Conservation (phyloP, 2,113 vertebrate species). For the Notarius lentiginosus region DNA sequence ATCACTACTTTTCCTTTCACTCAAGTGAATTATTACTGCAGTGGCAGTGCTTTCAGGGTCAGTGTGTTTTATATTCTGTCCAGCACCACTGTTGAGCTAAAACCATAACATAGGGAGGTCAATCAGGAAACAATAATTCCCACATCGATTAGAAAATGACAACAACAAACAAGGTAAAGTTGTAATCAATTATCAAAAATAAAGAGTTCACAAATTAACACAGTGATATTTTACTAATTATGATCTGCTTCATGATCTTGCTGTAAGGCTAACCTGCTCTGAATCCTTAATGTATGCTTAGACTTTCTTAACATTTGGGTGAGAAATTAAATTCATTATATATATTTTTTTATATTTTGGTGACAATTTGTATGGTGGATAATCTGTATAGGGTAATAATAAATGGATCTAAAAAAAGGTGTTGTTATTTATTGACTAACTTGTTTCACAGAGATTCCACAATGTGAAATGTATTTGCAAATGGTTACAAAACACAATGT, state of each 20-base stretch:
- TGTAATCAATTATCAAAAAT: not conserved
- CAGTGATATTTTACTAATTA: not conserved
- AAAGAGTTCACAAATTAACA: not conserved
- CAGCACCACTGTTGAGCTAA: not conserved
- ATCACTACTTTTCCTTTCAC: not conserved
- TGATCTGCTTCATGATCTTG: not conserved
- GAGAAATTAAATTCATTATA: not conserved
- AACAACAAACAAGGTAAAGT: not conserved
- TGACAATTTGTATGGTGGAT: too few species aligned
- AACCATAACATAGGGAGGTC: not conserved
- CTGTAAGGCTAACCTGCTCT: not conserved
- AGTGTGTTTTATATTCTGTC: not conserved
- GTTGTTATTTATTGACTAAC: not conserved
- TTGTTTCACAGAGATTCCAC: not conserved
- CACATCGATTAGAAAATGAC: not conserved
- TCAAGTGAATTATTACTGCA: not conserved
- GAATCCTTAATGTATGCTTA: not conserved
- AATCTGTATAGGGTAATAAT: too few species aligned
- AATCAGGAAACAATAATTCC: not conserved
- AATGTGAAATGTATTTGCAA: not conserved
- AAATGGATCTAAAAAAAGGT: not conserved
- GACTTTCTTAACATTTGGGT: not conserved
- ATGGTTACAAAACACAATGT: not conserved
- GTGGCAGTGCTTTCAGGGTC: not conserved
- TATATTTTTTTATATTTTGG: too few species aligned